Base-by-base conservation (phyloP, 1,140 invertebrate genomes). In the Drosophila tropicalis region DNA sequence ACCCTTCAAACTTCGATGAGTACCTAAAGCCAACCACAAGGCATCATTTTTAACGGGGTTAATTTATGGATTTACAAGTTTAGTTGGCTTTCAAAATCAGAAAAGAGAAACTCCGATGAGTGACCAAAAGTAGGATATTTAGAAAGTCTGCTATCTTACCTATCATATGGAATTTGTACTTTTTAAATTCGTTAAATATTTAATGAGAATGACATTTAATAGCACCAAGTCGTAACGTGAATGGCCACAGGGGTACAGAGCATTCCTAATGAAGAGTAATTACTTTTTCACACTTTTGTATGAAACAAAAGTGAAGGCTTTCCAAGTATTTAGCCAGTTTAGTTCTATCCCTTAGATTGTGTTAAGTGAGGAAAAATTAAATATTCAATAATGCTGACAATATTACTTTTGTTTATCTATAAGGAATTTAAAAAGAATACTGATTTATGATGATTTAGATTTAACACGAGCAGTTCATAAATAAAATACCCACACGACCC, bases 181-280 rank as follows among this genome's bases (percentile, higher is more conserved):
- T 10, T 10, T 51, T 4, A 51, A 51, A 51, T 51, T 22, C 17
- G 3, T 51, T 51, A 9, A 7, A 51, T 51, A 51, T 51, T 51
- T 51, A 51, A 51, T 51, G 44, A 22, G 44, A 51, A n/a, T 51
- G 13, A 19, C 17, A 51, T 51, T 51, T 51, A 51, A 51, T 51
- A 51, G 44, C 44, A 51, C 44, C 44, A 51, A 51, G 17, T 51
- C 9, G 44, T 51, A 17, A 51, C 44, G 17, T 51, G 44, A 51
- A 51, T 51, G 44, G 44, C 19, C 17, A 51, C 44, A 51, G 0
- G 19, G 44, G 44, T 22, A 22, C 17, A 51, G 44, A 22, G 44
- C 17, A 51, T 51, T 51, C 12, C 44, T 51, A 51, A 22, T 51
- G 19, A 51, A 51, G 17, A 51, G 22, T 51, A 51, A 51, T 51